These are phyloP conservation scores for Lasioglossum villosulum DNA, from an alignment of 2,888 invertebrate species.

Conservation along the genomic window DNA sequence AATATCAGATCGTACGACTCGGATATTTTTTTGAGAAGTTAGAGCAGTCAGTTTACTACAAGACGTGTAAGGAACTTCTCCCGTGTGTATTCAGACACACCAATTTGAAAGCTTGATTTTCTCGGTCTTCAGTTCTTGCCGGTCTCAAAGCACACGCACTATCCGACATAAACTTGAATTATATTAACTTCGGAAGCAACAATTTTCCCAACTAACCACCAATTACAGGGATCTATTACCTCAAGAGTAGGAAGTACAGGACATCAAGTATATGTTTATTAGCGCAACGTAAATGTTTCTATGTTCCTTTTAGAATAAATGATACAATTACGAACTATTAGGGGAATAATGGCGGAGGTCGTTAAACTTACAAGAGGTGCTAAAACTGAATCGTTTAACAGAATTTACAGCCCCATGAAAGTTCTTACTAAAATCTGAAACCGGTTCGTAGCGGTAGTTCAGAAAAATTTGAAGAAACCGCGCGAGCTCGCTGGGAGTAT, in stretches of 20 bases:
- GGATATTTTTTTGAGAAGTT: too few species aligned
- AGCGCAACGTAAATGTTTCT: background rate
- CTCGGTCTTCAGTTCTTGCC: background rate
- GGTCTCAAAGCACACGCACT: background rate
- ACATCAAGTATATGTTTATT: background rate
- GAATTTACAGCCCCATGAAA: constrained; percentile 24
- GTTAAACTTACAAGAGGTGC: constrained; percentile 29
- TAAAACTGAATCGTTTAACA: constrained; percentile 24
- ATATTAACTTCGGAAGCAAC: background rate
- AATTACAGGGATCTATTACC: background rate
- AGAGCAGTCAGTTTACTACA: too few species aligned
- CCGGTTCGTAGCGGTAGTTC: background rate
- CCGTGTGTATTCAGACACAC: too few species aligned
- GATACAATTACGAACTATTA: constrained; percentile 10
- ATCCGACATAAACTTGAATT: background rate
- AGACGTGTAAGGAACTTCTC: too few species aligned
- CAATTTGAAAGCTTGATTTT: background rate
- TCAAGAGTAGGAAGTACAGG: background rate
- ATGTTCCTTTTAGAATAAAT: background rate
- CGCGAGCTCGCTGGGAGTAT: background rate
- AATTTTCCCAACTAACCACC: background rate
- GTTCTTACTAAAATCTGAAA: constrained; percentile 16
- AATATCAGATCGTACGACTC: too few species aligned
- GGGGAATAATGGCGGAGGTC: constrained; percentile 15
- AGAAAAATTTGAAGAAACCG: constrained; percentile 1